phyloP scores from a whole-genome alignment of 2,113 vertebrate species.

The Odontophorus gujanensis region DNA sequence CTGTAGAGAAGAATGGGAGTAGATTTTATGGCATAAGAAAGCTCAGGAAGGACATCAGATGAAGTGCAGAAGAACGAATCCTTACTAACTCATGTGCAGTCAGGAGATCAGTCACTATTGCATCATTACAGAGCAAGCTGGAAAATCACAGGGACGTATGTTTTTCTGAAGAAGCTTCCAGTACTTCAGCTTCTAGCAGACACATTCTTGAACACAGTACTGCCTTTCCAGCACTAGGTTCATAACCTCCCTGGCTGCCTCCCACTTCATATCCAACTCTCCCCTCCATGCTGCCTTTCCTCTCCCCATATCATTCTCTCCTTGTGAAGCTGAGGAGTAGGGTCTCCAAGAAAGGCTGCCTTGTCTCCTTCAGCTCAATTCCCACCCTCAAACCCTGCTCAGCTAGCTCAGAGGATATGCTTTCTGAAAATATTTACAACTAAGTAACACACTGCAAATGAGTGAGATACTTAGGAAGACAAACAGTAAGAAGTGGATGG shows the following conservation, averaged over 20 bases:
- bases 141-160: not conserved
- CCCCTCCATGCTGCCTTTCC: not conserved
- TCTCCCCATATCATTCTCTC: rapidly evolving
- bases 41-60: not conserved
- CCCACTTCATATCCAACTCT: too few relatives aligned
- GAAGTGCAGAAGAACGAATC: not conserved
- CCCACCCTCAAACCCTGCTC: not conserved
- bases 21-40: not conserved
- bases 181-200: not conserved
- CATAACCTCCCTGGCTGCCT: not conserved
- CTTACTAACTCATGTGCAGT: not conserved
- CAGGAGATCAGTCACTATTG: not conserved
- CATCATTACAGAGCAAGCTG: not conserved
- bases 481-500: not conserved
- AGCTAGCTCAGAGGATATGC: not conserved
- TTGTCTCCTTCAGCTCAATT: not conserved
- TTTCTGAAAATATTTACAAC: not conserved
- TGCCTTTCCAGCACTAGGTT: not conserved
- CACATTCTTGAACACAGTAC: rapidly evolving
- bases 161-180: not conserved
- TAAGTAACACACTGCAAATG: not conserved
- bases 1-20: not conserved
- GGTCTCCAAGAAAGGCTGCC: not conserved
- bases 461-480: rapidly evolving
- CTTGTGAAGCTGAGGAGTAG: not conserved